A percentile compares a stretch with the other conserved stretches of the same genome.
These are phyloP conservation scores for Australoheros facetus DNA, from an alignment of 2,797 vertebrate genomes.

Conservation along the genomic window DNA sequence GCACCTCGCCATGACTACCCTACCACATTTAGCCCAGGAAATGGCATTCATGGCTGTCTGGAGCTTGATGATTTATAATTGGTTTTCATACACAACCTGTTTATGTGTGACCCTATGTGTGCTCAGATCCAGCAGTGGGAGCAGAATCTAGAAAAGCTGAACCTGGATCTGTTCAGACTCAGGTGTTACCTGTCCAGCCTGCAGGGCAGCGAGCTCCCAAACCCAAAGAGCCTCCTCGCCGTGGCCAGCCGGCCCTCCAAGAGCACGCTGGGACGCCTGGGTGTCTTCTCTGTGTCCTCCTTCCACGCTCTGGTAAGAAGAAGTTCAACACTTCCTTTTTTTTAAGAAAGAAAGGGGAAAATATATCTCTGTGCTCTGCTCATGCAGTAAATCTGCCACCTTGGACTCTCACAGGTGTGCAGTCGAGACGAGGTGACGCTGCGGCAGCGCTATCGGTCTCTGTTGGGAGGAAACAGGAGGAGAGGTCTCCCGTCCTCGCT, in stretches of 20 bases:
- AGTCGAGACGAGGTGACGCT: slow-evolving; percentile 87
- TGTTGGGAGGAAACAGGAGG: slow-evolving; percentile 81
- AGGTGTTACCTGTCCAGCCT: slow-evolving; percentile 93
- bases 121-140: slow-evolving; percentile 95
- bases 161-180: slow-evolving; percentile 92
- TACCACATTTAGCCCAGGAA: background rate
- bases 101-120: background rate
- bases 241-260: slow-evolving; percentile 90
- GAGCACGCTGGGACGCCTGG: slow-evolving; percentile 86
- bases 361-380: background rate
- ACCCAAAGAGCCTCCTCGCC: slow-evolving; percentile 92
- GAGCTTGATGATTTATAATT: background rate
- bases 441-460: slow-evolving; percentile 81
- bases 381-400: background rate
- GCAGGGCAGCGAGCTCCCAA: slow-evolving; percentile 92
- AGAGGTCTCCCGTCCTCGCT: slow-evolving; percentile 88
- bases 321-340: background rate
- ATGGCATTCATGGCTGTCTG: background rate
- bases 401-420: slow-evolving; percentile 82
- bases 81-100: background rate
- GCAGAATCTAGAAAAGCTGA: slow-evolving; percentile 94
- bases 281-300: slow-evolving; percentile 92
- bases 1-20: background rate
- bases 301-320: slow-evolving; percentile 91
- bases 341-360: background rate